phyloP scores from a whole-genome alignment of 2,888 invertebrate species.

The Allacma fusca region DNA sequence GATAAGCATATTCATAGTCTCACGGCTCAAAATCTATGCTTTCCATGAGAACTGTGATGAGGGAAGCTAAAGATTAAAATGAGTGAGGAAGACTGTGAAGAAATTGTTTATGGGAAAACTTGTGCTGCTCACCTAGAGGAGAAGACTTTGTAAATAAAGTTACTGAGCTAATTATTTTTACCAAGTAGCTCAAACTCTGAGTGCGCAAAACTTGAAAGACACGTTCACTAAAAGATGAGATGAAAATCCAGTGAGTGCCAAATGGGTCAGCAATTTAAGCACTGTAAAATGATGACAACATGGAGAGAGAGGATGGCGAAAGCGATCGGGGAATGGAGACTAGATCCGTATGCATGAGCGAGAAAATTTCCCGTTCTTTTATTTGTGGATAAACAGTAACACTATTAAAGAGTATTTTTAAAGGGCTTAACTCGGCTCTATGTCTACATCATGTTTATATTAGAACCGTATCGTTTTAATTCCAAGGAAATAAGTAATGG shows the following conservation, averaged over 20 bases:
- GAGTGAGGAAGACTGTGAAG: not conserved
- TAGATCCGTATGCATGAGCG: too few relatives aligned
- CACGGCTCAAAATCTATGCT: not conserved
- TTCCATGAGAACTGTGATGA: not conserved
- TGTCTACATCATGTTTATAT: not conserved
- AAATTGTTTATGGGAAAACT: slow-evolving; percentile 2
- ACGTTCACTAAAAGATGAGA: not conserved
- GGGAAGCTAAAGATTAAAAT: not conserved
- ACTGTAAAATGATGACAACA: slow-evolving; percentile 6
- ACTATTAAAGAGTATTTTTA: slow-evolving; percentile 16
- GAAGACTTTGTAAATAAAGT: slow-evolving; percentile 16
- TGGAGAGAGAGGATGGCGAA: not conserved
- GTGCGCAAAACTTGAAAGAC: not conserved
- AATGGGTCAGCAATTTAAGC: slow-evolving; percentile 32
- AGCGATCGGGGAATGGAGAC: not conserved
- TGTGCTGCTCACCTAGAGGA: not conserved
- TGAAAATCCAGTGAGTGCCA: slow-evolving; percentile 25
- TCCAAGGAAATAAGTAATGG: not conserved
- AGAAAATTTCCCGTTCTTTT: not conserved
- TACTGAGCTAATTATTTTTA: slow-evolving; percentile 11
- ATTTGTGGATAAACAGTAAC: not conserved
- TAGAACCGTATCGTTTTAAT: not conserved
- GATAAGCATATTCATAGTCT: not conserved
- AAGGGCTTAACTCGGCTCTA: not conserved
- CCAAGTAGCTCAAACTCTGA: not conserved